Base-by-base conservation (phyloP, 2,113 vertebrate genomes). In the Elachura formosa region DNA sequence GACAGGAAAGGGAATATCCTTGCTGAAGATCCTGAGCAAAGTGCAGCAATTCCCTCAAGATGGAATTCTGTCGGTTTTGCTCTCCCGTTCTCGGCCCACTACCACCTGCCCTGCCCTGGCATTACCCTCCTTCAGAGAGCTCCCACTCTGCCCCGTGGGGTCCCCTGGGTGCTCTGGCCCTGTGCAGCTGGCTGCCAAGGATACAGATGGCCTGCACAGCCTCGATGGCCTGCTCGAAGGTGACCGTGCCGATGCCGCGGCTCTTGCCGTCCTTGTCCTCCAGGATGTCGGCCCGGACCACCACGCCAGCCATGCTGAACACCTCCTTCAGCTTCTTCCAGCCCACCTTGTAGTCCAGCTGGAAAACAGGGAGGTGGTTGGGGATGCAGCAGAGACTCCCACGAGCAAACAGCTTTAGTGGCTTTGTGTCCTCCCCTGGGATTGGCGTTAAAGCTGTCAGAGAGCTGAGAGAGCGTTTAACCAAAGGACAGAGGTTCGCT, bases 311-410 rank as follows among this genome's bases (percentile, higher is more conserved):
- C 99, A 99, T 99, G 97, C 98, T 93, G 92, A 99, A 99, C 12
- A 99, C 99, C 96, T 99, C 99, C 62, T 99, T 99, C 97, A 99
- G 98, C 95, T 99, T 99, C 98, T 99, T 99, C 99, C 99, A 99
- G 45, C 99, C 99, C 61, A 99, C 99, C 96, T 99, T 99, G 98
- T 99, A 99, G 97, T 99, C 99, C 97, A 99, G 97, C 99, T 99
- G 95, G 33, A 93, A 81, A 40, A 43, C 34, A 67, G 67, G 45
- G 4, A 3, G 11, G 11, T 1, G 7, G 67, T 67, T n/a, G 43
- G 24, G 46, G 92, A 48, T 1, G 29, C 21, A 34, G 66, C 29
- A 84, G 33, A 79, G 14, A 59, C 56, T 72, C 25, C 66, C 12
- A 22, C 9, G n/a, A 68, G n/a, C 40, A 75, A 41, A 20, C 12